Base-by-base conservation (phyloP, 2,888 invertebrate genomes). In the Campoplex nolae region DNA sequence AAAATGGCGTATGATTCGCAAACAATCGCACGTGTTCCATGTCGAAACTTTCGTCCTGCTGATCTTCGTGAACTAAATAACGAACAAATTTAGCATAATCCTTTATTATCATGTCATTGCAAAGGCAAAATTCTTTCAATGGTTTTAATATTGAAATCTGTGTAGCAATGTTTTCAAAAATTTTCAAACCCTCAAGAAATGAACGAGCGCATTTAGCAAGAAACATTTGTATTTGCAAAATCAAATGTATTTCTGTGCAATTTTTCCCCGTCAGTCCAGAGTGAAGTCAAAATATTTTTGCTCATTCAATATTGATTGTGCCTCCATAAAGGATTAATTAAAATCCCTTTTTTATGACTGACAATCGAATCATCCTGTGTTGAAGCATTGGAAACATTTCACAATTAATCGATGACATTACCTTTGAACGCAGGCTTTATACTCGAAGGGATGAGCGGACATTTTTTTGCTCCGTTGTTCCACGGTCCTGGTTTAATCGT, bases 401-500 rank as follows among this genome's bases (percentile, higher is more conserved):
- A n/a, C 51, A n/a, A 51, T 51, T 1, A 51, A 62, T 16, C 16
- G 28, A 3, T 6, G 32, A 32, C 32, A 7, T 89, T 91, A 95
- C 95, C 95, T 94, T 94, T 94, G 91, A 96, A 96, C 38, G 95
- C 92, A 7, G 95, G 93, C 85, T 93, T 93, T 6, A 92, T 84
- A 23, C 88, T 88, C 28, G 93, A 89, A 82, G 93, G 88, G 76
- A 94, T 90, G 42, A 93, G 88, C 71, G 92, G 93, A 88, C 94
- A 93, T 89, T 94, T 94, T 84, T 93, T 93, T 28, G 92, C 91
- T 7, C 94, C 94, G 85, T 94, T 95, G 76, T 95, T 96, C 97
- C 97, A 97, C 4, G 96, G 96, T 1, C 97, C 96, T 1, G 97
- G 95, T 92, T 97, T 96, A 88, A 96, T 95, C 2, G 95, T 95